Conservation (phyloP, 2,797 vertebrate species). For the Pristis pectinata region DNA sequence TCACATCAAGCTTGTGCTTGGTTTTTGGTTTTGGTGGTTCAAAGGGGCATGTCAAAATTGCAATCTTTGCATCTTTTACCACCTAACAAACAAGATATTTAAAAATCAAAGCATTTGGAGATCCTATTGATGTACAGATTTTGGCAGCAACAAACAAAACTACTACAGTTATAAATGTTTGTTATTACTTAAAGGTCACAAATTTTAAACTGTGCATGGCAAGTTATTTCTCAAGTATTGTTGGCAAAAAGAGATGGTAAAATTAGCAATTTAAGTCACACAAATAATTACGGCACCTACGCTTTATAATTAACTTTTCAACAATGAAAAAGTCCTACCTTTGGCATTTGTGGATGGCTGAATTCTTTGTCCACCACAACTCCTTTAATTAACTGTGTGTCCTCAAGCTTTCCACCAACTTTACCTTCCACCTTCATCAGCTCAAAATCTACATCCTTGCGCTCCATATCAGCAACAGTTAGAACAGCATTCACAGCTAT, state of each 20-base stretch:
- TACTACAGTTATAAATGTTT: not conserved
- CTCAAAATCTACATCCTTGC: slow-evolving; percentile 96
- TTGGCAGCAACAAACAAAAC: not conserved
- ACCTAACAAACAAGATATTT: slow-evolving; percentile 53
- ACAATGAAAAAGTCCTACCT: slow-evolving; percentile 58
- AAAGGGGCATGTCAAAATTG: slow-evolving; percentile 94
- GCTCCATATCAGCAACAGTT: slow-evolving; percentile 89
- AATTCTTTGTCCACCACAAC: slow-evolving; percentile 98
- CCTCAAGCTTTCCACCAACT: slow-evolving; percentile 92
- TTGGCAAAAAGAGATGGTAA: not conserved
- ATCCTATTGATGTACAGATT: not conserved
- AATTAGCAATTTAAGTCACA: not conserved
- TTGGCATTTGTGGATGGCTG: slow-evolving; percentile 98
- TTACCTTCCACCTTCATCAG: slow-evolving; percentile 98
- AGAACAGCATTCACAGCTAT: slow-evolving; percentile 94
- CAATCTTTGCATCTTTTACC: slow-evolving; percentile 83
- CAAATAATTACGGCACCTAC: not conserved
- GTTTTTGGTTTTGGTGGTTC: slow-evolving; percentile 98
- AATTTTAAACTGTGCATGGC: not conserved
- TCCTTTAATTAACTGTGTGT: slow-evolving; percentile 90
- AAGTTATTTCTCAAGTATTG: not conserved
- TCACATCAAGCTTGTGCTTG: slow-evolving; percentile 98
- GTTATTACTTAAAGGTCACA: not conserved
- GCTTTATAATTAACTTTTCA: not conserved
- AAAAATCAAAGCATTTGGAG: not conserved